These are phyloP conservation scores for Tychaedon coryphoeus DNA, from an alignment of 2,113 vertebrate genomes.

Conservation along the genomic window DNA sequence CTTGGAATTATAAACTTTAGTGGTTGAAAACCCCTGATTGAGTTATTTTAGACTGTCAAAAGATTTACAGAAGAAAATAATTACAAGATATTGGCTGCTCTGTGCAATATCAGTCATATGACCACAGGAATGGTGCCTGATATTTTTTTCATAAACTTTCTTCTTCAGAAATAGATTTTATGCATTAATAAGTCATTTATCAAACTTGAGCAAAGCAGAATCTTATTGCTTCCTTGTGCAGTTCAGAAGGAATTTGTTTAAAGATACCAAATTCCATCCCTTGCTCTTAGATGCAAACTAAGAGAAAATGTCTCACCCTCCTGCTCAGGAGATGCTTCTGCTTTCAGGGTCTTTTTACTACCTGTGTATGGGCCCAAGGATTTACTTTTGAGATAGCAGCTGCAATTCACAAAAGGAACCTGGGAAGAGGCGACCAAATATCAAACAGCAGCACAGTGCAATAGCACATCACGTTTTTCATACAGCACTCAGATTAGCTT, in stretches of 20 bases:
- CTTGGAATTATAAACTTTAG: constrained; percentile 21
- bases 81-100: background rate
- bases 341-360: background rate
- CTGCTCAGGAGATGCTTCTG: background rate
- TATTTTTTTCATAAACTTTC: background rate
- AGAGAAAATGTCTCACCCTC: background rate
- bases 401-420: background rate
- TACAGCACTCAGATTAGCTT: background rate
- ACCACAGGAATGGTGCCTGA: background rate
- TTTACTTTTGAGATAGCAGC: background rate
- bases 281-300: background rate
- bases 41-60: constrained; percentile 30
- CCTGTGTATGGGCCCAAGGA: background rate
- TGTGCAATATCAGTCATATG: background rate
- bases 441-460: background rate
- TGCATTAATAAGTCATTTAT: constrained; percentile 33
- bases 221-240: background rate
- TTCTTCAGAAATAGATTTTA: constrained; percentile 16
- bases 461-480: background rate
- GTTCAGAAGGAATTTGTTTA: background rate
- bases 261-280: background rate
- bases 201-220: background rate
- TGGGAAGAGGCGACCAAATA: background rate
- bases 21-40: constrained; percentile 11
- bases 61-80: background rate